phyloP scores from a whole-genome alignment of 2,113 vertebrate genomes.

The Cyanoderma ruficeps region DNA sequence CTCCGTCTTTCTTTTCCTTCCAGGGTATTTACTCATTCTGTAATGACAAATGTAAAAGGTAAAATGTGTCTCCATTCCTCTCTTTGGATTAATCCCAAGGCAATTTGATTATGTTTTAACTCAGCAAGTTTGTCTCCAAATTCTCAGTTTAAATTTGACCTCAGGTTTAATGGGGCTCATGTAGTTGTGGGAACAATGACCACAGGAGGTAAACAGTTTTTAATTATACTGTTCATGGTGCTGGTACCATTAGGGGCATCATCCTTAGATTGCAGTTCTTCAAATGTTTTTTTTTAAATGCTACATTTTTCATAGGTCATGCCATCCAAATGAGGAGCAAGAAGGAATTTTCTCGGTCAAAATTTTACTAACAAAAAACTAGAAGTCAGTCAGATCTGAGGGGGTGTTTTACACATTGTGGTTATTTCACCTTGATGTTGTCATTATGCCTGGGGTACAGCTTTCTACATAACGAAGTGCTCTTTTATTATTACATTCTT shows the following conservation, averaged over 20 bases:
- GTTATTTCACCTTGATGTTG: not conserved
- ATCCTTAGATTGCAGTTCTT: not conserved
- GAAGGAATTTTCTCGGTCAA: not conserved
- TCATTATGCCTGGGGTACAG: not conserved
- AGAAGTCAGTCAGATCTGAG: not conserved
- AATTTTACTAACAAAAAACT: not conserved
- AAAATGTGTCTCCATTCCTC: not conserved
- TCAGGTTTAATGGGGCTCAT: not conserved
- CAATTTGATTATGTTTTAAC: not conserved
- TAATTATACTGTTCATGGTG: not conserved
- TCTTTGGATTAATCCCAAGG: not conserved
- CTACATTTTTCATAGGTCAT: not conserved
- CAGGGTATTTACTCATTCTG: not conserved
- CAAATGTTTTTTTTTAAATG: not conserved
- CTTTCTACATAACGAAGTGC: not conserved
- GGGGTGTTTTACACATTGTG: not conserved
- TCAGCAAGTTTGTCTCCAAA: not conserved
- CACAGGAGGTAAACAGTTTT: not conserved
- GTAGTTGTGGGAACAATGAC: not conserved
- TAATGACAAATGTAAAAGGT: not conserved
- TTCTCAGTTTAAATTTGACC: not conserved
- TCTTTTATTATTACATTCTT: not conserved
- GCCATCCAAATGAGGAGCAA: not conserved
- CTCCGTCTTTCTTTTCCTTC: not conserved
- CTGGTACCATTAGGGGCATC: not conserved